phyloP scores from a whole-genome alignment of 2,113 vertebrate genomes.

The Otolemur garnettii region DNA sequence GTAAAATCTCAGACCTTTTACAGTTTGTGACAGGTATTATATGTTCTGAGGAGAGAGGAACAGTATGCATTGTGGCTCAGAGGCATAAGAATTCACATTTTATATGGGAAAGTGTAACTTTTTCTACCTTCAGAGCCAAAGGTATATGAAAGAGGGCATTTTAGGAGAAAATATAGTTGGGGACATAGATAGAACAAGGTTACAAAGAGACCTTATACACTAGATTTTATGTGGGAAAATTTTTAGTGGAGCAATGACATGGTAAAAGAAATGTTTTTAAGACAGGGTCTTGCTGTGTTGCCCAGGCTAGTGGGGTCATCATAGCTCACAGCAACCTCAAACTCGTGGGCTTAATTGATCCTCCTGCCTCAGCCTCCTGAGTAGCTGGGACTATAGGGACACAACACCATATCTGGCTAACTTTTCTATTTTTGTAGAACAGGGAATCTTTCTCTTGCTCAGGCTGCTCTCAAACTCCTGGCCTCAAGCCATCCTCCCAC shows the following conservation, averaged over 20 bases:
- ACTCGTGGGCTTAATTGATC: too few species aligned
- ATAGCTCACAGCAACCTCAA: too few species aligned
- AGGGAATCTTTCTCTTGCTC: too few species aligned
- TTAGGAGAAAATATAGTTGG: neutral
- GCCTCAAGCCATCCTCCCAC: too few species aligned
- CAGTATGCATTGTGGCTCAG: neutral
- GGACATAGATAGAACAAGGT: neutral
- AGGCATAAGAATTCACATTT: neutral
- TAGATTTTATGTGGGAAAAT: neutral
- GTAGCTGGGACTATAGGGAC: too few species aligned
- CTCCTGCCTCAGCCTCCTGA: too few species aligned
- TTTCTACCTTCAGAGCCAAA: neutral
- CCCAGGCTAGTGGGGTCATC: too few species aligned
- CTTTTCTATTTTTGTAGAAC: too few species aligned
- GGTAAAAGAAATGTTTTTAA: neutral
- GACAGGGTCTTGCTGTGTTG: too few species aligned
- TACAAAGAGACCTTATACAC: neutral
- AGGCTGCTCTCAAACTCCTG: too few species aligned
- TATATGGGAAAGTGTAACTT: neutral
- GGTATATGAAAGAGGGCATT: neutral
- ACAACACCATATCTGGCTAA: too few species aligned
- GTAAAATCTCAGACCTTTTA: neutral
- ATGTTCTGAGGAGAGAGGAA: neutral
- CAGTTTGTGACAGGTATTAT: neutral
- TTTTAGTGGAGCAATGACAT: neutral